Percentiles rank a stretch among this genome's conserved stretches.
These are phyloP conservation scores for Glomeris marginata DNA, from an alignment of 2,888 invertebrate species.

Conservation along the genomic window DNA sequence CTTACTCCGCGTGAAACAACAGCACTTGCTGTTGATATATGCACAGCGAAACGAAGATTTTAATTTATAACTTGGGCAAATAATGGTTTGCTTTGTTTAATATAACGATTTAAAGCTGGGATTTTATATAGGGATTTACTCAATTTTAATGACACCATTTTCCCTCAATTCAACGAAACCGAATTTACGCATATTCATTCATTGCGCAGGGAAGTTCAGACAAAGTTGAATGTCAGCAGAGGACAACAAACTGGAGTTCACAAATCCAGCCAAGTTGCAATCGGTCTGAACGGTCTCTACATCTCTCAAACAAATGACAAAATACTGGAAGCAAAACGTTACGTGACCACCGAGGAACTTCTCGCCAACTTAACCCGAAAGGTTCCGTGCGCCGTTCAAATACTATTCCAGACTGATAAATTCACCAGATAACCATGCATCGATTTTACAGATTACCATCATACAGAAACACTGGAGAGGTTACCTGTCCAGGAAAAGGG, in stretches of 20 bases:
- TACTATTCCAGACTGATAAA: not conserved
- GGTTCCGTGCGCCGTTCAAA: not conserved
- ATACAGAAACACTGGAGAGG: conserved; percentile 2
- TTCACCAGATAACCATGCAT: not conserved
- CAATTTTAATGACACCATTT: too few relatives aligned
- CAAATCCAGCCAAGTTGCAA: conserved; percentile 32
- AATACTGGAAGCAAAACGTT: conserved; percentile 19
- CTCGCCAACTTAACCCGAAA: not conserved
- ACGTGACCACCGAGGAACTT: conserved; percentile 2
- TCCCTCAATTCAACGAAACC: too few relatives aligned
- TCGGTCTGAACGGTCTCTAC: conserved; percentile 26
- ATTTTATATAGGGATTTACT: too few relatives aligned
- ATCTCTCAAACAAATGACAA: conserved; percentile 28
- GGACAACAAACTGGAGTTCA: conserved; percentile 29
- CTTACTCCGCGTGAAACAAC: not conserved
- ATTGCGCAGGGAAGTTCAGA: conserved; percentile 31
- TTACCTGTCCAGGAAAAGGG: conserved; percentile 2
- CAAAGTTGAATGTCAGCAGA: conserved; percentile 24
- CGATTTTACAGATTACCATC: not conserved
- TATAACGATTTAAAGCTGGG: too few relatives aligned
- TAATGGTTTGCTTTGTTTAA: too few relatives aligned
- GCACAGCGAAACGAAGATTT: too few relatives aligned
- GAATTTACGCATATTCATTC: not conserved
- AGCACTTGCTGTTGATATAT: not conserved
- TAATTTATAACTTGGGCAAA: too few relatives aligned